These are phyloP conservation scores for Salvelinus alpinus DNA, from an alignment of 2,113 vertebrate species.

Conservation along the genomic window DNA sequence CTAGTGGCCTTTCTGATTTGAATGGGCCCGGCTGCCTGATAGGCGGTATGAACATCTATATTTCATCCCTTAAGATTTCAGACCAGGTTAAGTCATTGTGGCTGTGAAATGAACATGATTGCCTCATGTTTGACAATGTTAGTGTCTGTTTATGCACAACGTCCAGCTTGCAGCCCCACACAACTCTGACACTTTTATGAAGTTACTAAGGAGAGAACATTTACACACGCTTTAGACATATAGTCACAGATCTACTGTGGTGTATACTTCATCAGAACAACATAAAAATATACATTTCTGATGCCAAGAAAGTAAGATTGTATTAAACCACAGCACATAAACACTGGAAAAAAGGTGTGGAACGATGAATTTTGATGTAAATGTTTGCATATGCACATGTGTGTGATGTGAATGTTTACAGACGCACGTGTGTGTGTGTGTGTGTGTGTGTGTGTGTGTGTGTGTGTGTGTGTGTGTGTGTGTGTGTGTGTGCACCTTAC, in stretches of 20 bases:
- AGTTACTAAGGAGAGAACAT: not conserved
- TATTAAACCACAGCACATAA: too few relatives aligned
- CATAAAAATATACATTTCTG: too few relatives aligned
- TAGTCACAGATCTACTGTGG: too few relatives aligned
- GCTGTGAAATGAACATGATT: not conserved
- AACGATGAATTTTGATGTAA: not conserved
- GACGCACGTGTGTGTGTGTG: not conserved
- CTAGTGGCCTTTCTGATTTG: constrained; percentile 56
- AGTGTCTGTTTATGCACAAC: not conserved
- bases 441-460: too few relatives aligned
- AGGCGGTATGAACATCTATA: constrained; percentile 59
- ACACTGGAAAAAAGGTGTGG: not conserved
- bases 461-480: too few relatives aligned
- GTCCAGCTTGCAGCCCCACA: not conserved
- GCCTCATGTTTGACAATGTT: constrained; percentile 2
- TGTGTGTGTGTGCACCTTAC: too few relatives aligned
- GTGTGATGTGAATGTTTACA: not conserved
- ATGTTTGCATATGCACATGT: not conserved
- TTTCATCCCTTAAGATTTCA: constrained; percentile 50
- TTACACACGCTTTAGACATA: too few relatives aligned
- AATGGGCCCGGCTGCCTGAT: constrained; percentile 51
- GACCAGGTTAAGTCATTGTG: constrained; percentile 22
- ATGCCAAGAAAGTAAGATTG: too few relatives aligned
- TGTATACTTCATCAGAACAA: too few relatives aligned
- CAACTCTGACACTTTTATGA: not conserved